A percentile compares a stretch with the other conserved stretches of the same genome.
Evolutionary conservation across 2,888 invertebrate genomes (phyloP).

Genomic region (Cheiracanthium punctorium): DNA sequence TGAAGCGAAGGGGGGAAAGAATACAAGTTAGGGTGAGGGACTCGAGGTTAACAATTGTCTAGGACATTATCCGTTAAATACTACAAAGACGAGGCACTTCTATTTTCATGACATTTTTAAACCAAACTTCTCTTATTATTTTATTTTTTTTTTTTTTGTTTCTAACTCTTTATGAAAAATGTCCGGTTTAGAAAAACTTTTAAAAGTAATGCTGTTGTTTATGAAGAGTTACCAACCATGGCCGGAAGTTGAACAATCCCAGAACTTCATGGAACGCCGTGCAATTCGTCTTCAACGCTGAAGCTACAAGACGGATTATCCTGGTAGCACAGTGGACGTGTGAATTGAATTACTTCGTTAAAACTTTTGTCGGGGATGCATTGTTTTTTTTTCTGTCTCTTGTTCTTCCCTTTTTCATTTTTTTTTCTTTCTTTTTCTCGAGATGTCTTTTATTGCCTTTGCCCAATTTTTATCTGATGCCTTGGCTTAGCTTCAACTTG

Average conservation of each 20-base stretch:
- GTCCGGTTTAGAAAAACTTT: neutral
- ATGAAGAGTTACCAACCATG: slow-evolving; percentile 26
- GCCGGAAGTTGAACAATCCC: slow-evolving; percentile 58
- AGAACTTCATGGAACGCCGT: slow-evolving; percentile 43
- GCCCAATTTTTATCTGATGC: slow-evolving; percentile 47
- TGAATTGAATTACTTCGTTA: slow-evolving; percentile 65
- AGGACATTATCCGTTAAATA: slow-evolving; percentile 40
- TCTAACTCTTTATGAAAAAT: slow-evolving; percentile 39
- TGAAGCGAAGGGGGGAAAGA: neutral
- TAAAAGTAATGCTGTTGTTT: neutral
- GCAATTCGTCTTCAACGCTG: slow-evolving; percentile 47
- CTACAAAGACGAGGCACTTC: slow-evolving; percentile 35
- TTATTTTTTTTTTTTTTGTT: too few relatives aligned
- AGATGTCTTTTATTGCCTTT: slow-evolving; percentile 16
- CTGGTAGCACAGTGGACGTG: slow-evolving; percentile 50
- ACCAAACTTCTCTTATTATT: slow-evolving; percentile 13
- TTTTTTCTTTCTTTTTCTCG: slow-evolving; percentile 9
- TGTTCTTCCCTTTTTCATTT: neutral
- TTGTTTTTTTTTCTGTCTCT: slow-evolving; percentile 42
- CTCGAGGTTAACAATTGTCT: slow-evolving; percentile 39
- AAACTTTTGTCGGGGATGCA: slow-evolving; percentile 44
- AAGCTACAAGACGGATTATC: slow-evolving; percentile 45
- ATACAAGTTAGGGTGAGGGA: neutral
- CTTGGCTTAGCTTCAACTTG: slow-evolving; percentile 57
- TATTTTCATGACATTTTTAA: slow-evolving; percentile 21